Evolutionary conservation across 2,888 invertebrate species (phyloP).

Genomic region (Dromius quadrimaculatus): DNA sequence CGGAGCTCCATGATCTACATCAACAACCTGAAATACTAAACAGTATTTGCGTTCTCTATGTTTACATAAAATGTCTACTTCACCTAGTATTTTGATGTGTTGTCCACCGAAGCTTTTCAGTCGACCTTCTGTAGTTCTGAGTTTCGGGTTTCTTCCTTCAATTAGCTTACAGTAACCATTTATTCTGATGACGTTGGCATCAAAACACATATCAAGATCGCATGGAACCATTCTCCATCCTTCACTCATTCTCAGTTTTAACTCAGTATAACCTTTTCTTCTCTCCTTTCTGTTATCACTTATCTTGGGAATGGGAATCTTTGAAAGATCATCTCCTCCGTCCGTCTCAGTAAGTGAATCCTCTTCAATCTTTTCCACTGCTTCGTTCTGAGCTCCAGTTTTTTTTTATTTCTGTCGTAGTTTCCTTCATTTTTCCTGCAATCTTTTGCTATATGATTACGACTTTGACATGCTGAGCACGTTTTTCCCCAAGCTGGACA

Average conservation of each 20-base stretch:
- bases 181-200: neutral
- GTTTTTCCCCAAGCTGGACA: conserved; percentile 1
- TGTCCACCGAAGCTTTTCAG: conserved; percentile 4
- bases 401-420: neutral
- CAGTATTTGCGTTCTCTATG: neutral
- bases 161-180: neutral
- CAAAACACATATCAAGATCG: neutral
- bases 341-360: neutral
- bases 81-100: conserved; percentile 13
- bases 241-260: neutral
- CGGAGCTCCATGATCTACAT: neutral
- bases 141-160: neutral
- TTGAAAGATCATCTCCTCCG: neutral
- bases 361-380: neutral
- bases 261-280: neutral
- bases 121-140: neutral
- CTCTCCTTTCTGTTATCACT: neutral
- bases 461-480: neutral
- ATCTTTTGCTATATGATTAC: neutral
- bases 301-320: neutral
- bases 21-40: conserved; percentile 3
- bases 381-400: no score
- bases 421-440: neutral
- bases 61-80: neutral
- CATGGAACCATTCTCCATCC: neutral